Evolutionary conservation across 2,797 vertebrate species (phyloP), one percentile per base, ranked within the genome.

Genomic region (Sebastes goodei): DNA sequence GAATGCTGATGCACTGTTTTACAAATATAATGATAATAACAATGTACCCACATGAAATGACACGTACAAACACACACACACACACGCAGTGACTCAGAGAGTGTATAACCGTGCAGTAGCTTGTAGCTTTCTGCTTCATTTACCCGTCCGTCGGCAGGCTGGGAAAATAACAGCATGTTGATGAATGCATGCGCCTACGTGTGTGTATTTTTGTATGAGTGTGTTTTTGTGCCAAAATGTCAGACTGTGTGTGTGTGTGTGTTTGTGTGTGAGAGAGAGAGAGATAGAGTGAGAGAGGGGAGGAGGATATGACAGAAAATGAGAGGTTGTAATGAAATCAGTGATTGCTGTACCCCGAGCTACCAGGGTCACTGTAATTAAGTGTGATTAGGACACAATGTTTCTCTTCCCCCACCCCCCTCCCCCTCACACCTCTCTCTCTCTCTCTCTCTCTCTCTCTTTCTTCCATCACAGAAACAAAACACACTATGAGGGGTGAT

Each of bases 271-370:
- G 33, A 29, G 20, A 14, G 64, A 14, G 59, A n/a, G 30, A 38
- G 33, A 10, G 32, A 14, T 1, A 32, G 53, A 27, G 29, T 12
- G 59, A 29, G 17, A 10, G 20, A 32, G 32, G 10, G 59, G 27
- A 49, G 57, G 52, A 56, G 69, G 65, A 68, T 17, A 42, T 70
- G 10, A 17, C 32, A 75, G 57, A 70, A 82, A 82, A 78, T 84
- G 68, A 83, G 80, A 61, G 70, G 72, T 62, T 82, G 71, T 86
- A 76, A 86, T 90, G 85, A 76, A 82, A 74, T 81, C 69, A 42
- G 71, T 79, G 74, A 81, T 81, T 77, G 81, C 85, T 73, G 55
- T 42, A 29, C 30, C 7, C 12, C 0, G 56, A 81, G 64, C 56
- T 14, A 14, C n/a, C 32, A 63, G 25, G 60, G 76, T 88, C 62